Evolutionary conservation across 2,797 vertebrate genomes (phyloP).

Genomic region (Orientallactaga sibirica): DNA sequence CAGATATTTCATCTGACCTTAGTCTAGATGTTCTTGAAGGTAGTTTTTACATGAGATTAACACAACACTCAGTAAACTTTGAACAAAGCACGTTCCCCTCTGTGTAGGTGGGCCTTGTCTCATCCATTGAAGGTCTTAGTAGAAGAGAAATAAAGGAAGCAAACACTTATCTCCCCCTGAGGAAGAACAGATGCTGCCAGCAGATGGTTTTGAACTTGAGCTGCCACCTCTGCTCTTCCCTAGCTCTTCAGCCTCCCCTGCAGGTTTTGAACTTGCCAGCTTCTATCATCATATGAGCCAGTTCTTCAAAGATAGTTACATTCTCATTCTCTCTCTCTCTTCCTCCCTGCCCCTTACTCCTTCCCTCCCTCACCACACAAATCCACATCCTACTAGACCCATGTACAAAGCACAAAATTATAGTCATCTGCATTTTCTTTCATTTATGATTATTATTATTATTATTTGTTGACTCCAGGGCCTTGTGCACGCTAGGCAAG

Average conservation of each 20-base stretch:
- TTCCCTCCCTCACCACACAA: background rate
- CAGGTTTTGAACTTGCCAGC: background rate
- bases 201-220: background rate
- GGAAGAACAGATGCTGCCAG: background rate
- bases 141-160: background rate
- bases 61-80: background rate
- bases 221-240: no score
- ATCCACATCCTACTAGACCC: background rate
- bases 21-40: background rate
- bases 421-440: background rate
- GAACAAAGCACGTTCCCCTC: background rate
- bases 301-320: background rate
- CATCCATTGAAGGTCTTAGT: background rate
- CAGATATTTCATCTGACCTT: background rate
- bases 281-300: background rate
- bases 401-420: background rate
- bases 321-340: background rate
- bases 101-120: background rate
- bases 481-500: background rate
- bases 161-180: no score
- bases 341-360: background rate
- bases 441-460: background rate
- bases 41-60: background rate
- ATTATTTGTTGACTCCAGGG: background rate
- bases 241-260: no score